Evolutionary conservation across 2,888 invertebrate species (phyloP).

Genomic region (Zhuqinia jingwanae): DNA sequence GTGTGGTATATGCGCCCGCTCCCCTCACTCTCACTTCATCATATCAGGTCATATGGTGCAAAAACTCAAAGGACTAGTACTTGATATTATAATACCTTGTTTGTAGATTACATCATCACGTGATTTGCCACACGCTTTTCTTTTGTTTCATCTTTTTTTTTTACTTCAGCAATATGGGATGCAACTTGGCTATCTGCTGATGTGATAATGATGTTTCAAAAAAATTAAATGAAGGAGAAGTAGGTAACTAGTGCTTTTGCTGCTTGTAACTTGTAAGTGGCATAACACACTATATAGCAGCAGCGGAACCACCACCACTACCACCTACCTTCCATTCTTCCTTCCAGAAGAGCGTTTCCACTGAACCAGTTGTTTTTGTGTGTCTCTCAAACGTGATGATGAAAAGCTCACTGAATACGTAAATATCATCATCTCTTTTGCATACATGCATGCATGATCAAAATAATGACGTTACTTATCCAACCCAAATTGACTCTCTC

Average conservation of each 20-base stretch:
- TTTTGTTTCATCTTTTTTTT: background rate
- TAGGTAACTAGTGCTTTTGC: constrained; percentile 23
- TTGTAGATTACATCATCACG: constrained; percentile 40
- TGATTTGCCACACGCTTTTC: too few relatives aligned
- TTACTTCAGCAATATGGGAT: background rate
- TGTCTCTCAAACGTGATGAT: constrained; percentile 23
- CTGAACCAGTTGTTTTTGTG: constrained; percentile 40
- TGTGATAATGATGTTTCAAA: background rate
- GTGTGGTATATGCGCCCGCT: too few relatives aligned
- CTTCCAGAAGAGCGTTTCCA: constrained; percentile 35
- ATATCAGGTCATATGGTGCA: constrained; percentile 14
- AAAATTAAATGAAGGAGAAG: constrained; percentile 40
- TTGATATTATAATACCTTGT: background rate
- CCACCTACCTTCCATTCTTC: background rate
- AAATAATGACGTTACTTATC: background rate
- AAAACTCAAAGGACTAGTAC: background rate
- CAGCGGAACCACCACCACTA: background rate
- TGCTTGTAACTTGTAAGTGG: background rate
- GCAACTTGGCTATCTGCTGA: too few relatives aligned
- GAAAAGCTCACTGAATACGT: constrained; percentile 38
- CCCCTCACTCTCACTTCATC: background rate
- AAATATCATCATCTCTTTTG: constrained; percentile 15
- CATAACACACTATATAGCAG: too few relatives aligned
- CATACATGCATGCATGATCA: constrained; percentile 41
- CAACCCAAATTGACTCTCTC: background rate